These are phyloP conservation scores for Diplazon laetatorius DNA, from an alignment of 2,888 invertebrate species.

Conservation along the genomic window DNA sequence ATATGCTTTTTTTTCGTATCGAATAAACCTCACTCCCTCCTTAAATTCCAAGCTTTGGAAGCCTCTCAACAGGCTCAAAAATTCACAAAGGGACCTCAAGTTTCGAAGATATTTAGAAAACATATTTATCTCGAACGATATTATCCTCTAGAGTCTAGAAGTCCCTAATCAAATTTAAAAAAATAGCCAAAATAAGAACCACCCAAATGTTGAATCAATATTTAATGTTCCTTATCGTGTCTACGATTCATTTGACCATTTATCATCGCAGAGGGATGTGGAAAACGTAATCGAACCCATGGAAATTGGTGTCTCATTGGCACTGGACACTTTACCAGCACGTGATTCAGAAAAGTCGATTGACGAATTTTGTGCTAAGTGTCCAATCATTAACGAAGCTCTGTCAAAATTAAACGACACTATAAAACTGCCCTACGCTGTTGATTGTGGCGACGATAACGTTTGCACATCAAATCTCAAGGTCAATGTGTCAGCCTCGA, in stretches of 20 bases:
- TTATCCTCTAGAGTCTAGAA: no score
- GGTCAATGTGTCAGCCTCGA: constrained; percentile 61
- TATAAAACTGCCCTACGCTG: constrained; percentile 73
- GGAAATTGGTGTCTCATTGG: constrained; percentile 66
- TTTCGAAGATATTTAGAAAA: no score
- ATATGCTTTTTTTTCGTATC: no score
- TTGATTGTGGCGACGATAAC: constrained; percentile 76
- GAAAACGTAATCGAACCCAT: constrained; percentile 74
- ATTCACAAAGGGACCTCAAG: no score
- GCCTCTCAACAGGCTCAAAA: no score
- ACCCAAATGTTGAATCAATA: no score
- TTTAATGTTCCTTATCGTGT: no score
- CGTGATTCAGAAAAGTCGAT: constrained; percentile 59
- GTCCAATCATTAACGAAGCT: constrained; percentile 71
- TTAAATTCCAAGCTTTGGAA: no score
- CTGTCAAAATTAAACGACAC: constrained; percentile 68
- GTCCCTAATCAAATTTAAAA: no score
- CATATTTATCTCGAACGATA: no score
- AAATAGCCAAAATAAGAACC: no score
- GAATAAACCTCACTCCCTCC: no score
- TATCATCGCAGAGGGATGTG: constrained; percentile 69
- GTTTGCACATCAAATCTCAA: constrained; percentile 73
- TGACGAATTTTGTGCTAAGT: constrained; percentile 71
- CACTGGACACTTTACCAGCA: constrained; percentile 54
- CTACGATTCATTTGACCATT: not conserved